These are phyloP conservation scores for Lasioglossum vierecki DNA, from an alignment of 2,888 invertebrate species.

Conservation along the genomic window DNA sequence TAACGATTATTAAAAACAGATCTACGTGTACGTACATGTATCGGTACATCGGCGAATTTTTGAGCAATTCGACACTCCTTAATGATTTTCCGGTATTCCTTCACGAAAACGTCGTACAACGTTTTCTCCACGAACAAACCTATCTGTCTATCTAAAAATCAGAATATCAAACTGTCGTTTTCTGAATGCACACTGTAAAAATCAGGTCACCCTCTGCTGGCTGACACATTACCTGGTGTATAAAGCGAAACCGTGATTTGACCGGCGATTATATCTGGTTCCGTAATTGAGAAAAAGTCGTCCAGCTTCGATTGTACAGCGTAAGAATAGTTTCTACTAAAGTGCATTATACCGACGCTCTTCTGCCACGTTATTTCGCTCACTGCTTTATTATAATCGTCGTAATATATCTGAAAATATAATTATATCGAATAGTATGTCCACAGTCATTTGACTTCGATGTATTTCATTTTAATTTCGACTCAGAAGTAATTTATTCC, in stretches of 20 bases:
- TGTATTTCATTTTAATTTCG: too few relatives aligned
- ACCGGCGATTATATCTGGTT: conserved; percentile 83
- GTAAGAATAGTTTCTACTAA: conserved; percentile 90
- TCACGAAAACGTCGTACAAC: conserved; percentile 88
- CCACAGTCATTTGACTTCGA: too few relatives aligned
- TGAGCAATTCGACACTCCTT: conserved; percentile 87
- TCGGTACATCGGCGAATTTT: conserved; percentile 86
- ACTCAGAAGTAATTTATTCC: too few relatives aligned
- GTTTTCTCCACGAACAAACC: conserved; percentile 89
- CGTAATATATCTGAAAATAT: conserved; percentile 84
- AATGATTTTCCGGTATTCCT: conserved; percentile 88
- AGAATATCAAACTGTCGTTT: background rate
- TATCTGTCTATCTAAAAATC: conserved; percentile 91
- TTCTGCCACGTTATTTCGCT: conserved; percentile 85
- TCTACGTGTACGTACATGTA: conserved; percentile 81
- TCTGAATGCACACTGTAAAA: background rate
- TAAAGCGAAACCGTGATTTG: conserved; percentile 90
- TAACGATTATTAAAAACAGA: too few relatives aligned
- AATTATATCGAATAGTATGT: background rate
- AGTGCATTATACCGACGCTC: conserved; percentile 88
- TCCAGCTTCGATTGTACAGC: conserved; percentile 86
- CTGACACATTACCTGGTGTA: conserved; percentile 86
- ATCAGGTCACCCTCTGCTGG: background rate
- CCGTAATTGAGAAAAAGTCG: conserved; percentile 81
- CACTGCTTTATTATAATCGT: conserved; percentile 85